phyloP scores from a whole-genome alignment of 2,113 vertebrate species.

The Bos taurus region DNA sequence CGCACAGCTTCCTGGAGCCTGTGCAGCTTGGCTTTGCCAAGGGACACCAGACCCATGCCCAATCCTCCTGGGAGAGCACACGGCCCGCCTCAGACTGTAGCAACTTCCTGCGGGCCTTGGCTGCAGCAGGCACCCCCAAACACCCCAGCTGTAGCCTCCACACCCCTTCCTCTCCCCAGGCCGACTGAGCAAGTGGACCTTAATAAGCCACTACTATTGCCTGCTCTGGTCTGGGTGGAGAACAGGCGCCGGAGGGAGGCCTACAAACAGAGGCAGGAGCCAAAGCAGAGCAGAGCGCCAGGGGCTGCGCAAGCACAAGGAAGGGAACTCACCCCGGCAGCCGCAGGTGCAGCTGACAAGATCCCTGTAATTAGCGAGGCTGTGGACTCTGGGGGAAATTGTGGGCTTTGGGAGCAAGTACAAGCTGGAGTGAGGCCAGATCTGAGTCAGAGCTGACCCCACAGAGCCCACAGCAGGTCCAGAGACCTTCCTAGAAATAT shows the following conservation, averaged over 20 bases:
- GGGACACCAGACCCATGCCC: not conserved
- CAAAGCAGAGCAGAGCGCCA: not conserved
- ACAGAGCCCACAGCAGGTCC: not conserved
- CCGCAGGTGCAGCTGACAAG: not conserved
- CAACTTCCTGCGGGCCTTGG: not conserved
- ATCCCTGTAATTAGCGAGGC: not conserved
- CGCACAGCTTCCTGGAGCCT: not conserved
- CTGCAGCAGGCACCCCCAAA: not conserved
- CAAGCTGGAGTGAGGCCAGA: not conserved
- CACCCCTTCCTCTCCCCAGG: not conserved
- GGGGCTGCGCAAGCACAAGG: not conserved
- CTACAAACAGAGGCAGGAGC: not conserved
- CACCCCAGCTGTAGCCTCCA: not conserved
- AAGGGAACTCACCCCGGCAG: accelerated
- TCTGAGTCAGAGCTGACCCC: not conserved
- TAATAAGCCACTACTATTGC: not conserved
- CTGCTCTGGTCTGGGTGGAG: not conserved
- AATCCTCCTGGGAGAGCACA: not conserved
- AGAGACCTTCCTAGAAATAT: not conserved
- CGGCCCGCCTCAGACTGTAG: not conserved
- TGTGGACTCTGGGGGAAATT: not conserved
- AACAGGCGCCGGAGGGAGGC: not conserved
- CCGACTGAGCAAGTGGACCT: not conserved
- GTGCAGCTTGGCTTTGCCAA: not conserved
- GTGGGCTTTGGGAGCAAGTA: not conserved